Percentiles rank a stretch among this genome's conserved stretches.
Evolutionary conservation across 2,888 invertebrate genomes (phyloP).

Genomic region (Scrobipalpa costella): DNA sequence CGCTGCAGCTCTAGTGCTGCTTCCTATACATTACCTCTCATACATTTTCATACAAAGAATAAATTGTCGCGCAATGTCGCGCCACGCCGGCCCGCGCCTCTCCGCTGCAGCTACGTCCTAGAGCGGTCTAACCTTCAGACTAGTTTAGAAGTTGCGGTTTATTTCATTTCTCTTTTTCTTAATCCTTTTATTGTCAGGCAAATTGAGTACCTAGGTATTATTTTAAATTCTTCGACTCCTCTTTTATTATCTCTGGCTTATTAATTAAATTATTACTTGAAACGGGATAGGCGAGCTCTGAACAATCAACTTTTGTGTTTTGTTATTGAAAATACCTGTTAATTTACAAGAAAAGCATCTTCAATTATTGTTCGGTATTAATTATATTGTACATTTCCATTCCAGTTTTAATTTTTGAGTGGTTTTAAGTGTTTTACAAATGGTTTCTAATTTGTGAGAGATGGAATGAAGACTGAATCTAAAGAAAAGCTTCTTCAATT

Average conservation of each 20-base stretch:
- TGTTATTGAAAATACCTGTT: conserved; percentile 13
- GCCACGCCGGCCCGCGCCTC: too few relatives aligned
- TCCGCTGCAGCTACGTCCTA: too few relatives aligned
- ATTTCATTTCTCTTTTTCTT: too few relatives aligned
- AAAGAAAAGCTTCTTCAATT: neutral
- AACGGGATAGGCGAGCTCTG: neutral
- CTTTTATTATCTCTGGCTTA: neutral
- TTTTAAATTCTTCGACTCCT: neutral
- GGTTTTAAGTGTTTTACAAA: neutral
- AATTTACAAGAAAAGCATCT: conserved; percentile 2
- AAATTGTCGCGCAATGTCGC: too few relatives aligned
- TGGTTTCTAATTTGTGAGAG: neutral
- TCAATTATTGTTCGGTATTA: conserved; percentile 6
- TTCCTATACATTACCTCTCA: too few relatives aligned
- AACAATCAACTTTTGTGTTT: neutral
- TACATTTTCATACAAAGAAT: too few relatives aligned
- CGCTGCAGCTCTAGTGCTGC: too few relatives aligned
- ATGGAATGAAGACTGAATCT: neutral
- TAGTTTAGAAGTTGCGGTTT: too few relatives aligned
- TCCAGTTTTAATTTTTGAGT: conserved; percentile 4
- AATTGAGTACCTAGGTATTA: too few relatives aligned
- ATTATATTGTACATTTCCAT: conserved; percentile 11
- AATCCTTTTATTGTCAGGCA: too few relatives aligned
- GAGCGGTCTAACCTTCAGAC: too few relatives aligned
- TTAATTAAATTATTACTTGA: neutral